Conservation (phyloP, 2,113 vertebrate genomes). For the Butorides virescens region DNA sequence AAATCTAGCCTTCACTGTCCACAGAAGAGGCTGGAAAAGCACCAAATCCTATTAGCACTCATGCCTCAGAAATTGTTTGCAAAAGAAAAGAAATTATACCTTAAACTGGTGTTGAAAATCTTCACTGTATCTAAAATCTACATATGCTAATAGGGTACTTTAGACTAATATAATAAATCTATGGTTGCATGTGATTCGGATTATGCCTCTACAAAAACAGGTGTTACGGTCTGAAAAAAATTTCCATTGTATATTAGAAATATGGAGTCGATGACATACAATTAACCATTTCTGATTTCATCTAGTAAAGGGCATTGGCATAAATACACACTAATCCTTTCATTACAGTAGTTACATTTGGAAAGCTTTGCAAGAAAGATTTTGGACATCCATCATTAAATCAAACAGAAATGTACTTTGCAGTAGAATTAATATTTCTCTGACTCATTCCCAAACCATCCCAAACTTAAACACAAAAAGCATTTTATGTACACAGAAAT, state of each 20-base stretch:
- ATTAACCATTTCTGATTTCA: neutral
- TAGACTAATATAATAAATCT: neutral
- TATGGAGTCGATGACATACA: neutral
- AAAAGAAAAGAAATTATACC: neutral
- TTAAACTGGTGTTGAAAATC: neutral
- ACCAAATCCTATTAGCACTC: neutral
- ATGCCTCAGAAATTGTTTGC: neutral
- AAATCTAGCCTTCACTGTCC: neutral
- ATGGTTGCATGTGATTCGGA: neutral
- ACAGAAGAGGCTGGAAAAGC: neutral
- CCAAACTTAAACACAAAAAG: neutral
- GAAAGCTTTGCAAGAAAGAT: neutral
- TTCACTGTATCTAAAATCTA: neutral
- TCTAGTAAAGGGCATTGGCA: neutral
- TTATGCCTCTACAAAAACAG: neutral
- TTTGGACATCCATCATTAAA: neutral
- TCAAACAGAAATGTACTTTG: neutral
- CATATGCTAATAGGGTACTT: neutral
- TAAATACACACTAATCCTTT: neutral
- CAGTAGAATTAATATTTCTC: neutral
- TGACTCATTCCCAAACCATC: neutral
- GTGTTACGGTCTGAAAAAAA: neutral
- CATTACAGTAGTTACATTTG: neutral
- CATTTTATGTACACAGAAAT: neutral
- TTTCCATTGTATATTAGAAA: neutral